phyloP scores from a whole-genome alignment of 64 coral and sea anemone genomes.

The Acropora tenuis region DNA sequence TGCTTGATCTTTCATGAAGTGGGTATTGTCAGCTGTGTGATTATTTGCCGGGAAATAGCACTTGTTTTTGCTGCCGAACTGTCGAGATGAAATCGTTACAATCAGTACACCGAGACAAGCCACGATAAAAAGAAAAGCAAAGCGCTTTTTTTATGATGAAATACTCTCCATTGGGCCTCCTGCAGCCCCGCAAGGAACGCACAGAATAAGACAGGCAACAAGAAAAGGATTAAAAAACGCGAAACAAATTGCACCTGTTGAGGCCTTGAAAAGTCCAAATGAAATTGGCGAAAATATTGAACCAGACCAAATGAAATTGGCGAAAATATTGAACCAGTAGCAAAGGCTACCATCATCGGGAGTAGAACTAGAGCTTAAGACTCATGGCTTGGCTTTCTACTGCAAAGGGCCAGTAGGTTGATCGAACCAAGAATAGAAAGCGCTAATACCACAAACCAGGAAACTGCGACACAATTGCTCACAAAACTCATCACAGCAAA shows the following conservation, averaged over 20 bases:
- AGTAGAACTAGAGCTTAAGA: not conserved
- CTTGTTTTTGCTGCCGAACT: not conserved
- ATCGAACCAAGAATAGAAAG: constrained; percentile 57
- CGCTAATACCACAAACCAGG: constrained; percentile 56
- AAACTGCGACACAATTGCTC: constrained; percentile 44
- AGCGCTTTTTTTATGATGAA: constrained; percentile 63
- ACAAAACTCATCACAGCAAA: constrained; percentile 46
- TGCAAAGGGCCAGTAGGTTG: constrained; percentile 47
- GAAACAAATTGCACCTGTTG: constrained; percentile 57
- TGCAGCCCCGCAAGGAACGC: constrained; percentile 47
- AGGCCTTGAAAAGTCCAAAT: not conserved
- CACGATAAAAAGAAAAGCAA: constrained; percentile 48
- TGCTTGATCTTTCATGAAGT: not conserved
- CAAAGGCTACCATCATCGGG: not conserved
- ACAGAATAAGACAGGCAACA: constrained; percentile 50
- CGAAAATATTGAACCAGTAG: constrained; percentile 56
- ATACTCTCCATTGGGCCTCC: constrained; percentile 40
- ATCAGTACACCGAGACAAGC: constrained; percentile 19
- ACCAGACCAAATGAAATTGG: not conserved
- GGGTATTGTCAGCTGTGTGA: not conserved
- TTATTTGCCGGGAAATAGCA: constrained; percentile 8
- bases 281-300: constrained; percentile 32
- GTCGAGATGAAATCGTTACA: not conserved
- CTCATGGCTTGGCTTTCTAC: constrained; percentile 32
- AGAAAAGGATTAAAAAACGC: constrained; percentile 61